Percentiles rank a stretch among this genome's conserved stretches.
Evolutionary conservation across 2,888 invertebrate genomes (phyloP).

Genomic region (Phania funesta): DNA sequence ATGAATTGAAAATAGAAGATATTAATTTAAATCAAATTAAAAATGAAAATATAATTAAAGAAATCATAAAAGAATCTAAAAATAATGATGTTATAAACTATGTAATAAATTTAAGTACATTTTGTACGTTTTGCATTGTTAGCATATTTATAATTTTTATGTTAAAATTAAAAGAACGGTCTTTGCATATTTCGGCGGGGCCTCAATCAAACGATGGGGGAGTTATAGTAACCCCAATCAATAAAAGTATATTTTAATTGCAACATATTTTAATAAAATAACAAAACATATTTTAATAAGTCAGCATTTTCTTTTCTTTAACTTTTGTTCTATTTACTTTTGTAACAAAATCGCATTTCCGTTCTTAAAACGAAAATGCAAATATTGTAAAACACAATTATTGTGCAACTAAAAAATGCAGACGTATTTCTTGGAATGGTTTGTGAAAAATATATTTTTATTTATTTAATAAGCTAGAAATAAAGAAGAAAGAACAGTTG

Average conservation of each 20-base stretch:
- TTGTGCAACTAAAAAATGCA: no score
- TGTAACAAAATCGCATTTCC: no score
- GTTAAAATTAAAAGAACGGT: slow-evolving; percentile 4
- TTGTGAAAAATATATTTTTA: no score
- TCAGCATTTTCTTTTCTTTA: no score
- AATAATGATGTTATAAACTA: background rate
- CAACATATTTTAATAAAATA: no score
- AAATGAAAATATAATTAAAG: background rate
- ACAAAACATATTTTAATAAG: no score
- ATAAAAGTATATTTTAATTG: background rate
- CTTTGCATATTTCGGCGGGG: slow-evolving; percentile 24
- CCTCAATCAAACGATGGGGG: slow-evolving; percentile 22
- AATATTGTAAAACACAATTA: no score
- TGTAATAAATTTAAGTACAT: slow-evolving; percentile 9
- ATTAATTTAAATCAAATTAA: slow-evolving; percentile 15
- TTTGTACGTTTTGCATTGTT: slow-evolving; percentile 9
- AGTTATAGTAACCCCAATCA: slow-evolving; percentile 23
- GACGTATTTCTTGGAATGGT: no score
- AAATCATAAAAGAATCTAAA: background rate
- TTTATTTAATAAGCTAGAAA: no score
- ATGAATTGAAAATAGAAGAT: slow-evolving; percentile 38
- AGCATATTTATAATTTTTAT: slow-evolving; percentile 5
- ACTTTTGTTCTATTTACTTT: no score
- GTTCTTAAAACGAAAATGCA: no score
- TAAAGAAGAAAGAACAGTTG: no score